A percentile compares a stretch with the other conserved stretches of the same genome.
phyloP scores from a whole-genome alignment of 2,113 vertebrate species.

The Rhea americana region DNA sequence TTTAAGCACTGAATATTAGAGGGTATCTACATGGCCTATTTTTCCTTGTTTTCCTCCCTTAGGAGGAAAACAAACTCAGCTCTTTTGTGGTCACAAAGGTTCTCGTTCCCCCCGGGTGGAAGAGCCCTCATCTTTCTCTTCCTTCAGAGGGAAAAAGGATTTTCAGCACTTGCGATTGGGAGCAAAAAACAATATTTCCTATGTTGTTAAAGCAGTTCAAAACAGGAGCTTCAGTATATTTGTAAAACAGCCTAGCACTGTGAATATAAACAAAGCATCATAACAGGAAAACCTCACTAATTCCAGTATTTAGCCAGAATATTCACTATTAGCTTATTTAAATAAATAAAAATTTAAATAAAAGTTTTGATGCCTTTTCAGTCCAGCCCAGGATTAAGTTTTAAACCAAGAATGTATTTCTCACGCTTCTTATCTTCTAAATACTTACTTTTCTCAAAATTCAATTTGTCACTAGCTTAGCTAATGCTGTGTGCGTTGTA shows the following conservation, averaged over 20 bases:
- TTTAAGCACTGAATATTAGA: conserved; percentile 35
- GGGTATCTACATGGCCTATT: not conserved
- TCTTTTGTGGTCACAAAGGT: conserved; percentile 9
- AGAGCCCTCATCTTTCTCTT: conserved; percentile 7
- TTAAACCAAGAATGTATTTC: not conserved
- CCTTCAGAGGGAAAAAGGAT: conserved; percentile 15
- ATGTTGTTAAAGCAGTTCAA: not conserved
- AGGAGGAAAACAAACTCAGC: not conserved
- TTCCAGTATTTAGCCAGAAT: conserved; percentile 26
- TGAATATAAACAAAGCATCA: not conserved
- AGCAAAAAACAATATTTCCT: not conserved
- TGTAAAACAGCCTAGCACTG: not conserved
- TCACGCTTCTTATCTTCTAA: conserved; percentile 38
- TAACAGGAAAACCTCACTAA: conserved; percentile 13
- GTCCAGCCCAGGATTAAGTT: conserved; percentile 23
- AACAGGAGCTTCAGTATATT: not conserved
- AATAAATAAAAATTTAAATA: not conserved
- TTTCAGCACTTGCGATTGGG: not conserved
- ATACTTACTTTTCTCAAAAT: conserved; percentile 21
- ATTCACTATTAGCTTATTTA: conserved; percentile 9
- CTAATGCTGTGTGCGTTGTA: not conserved
- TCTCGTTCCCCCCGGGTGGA: conserved; percentile 11
- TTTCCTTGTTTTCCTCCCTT: not conserved
- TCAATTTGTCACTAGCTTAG: conserved; percentile 61
- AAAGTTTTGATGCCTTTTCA: not conserved